Conservation (phyloP, 2,888 invertebrate genomes). For the Hirudinaria manillensis region DNA sequence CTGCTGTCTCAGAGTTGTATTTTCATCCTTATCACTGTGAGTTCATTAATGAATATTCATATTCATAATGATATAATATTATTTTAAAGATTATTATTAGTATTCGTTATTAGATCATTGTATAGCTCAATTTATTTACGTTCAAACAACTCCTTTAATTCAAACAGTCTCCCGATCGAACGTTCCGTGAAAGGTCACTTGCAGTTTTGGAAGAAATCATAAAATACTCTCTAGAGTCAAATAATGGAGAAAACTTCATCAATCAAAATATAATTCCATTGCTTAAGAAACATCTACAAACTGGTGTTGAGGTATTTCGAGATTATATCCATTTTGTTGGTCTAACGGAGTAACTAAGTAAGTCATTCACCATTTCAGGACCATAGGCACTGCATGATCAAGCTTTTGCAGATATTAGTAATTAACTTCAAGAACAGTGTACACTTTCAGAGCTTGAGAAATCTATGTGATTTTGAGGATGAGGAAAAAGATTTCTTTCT, state of each 20-base stretch:
- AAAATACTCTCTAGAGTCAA: slow-evolving; percentile 12
- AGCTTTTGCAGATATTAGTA: slow-evolving; percentile 68
- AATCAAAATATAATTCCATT: slow-evolving; percentile 29
- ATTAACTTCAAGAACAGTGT: slow-evolving; percentile 47
- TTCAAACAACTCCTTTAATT: too few relatives aligned
- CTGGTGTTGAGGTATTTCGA: slow-evolving; percentile 60
- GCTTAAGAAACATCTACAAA: slow-evolving; percentile 67
- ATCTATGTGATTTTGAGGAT: slow-evolving; percentile 58
- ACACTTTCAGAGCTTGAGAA: slow-evolving; percentile 41
- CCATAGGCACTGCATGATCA: slow-evolving; percentile 67
- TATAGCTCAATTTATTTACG: neutral
- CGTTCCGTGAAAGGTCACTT: slow-evolving; percentile 1
- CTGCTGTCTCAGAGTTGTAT: slow-evolving; percentile 69
- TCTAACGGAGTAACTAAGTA: neutral
- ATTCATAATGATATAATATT: neutral
- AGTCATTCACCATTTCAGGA: slow-evolving; percentile 25
- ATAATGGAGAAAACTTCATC: slow-evolving; percentile 35
- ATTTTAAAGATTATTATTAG: neutral
- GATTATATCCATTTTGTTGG: neutral
- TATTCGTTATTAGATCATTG: neutral
- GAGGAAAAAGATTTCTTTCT: slow-evolving; percentile 87
- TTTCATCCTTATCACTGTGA: slow-evolving; percentile 64
- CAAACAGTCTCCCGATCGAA: neutral
- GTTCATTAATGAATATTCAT: neutral
- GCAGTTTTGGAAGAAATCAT: slow-evolving; percentile 14